phyloP scores from a whole-genome alignment of 2,113 vertebrate species.

The Petroica traversi region DNA sequence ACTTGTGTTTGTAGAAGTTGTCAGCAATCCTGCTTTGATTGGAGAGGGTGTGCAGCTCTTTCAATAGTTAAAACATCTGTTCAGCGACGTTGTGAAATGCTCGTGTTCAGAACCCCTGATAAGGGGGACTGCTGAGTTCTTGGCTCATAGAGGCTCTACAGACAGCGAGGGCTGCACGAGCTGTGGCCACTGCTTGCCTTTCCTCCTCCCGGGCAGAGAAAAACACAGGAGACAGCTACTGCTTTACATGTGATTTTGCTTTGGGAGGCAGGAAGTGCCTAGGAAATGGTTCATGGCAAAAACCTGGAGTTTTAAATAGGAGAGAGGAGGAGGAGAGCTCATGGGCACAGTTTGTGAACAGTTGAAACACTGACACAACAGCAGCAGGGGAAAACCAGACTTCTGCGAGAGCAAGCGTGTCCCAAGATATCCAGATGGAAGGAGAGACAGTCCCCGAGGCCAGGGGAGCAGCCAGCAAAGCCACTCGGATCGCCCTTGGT shows the following conservation, averaged over 20 bases:
- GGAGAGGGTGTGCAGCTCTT: constrained; percentile 58
- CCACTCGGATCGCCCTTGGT: constrained; percentile 65
- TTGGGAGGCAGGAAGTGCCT: constrained; percentile 44
- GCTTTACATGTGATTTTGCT: constrained; percentile 44
- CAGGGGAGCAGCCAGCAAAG: constrained; percentile 50
- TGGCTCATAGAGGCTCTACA: constrained; percentile 42
- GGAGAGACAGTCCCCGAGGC: constrained; percentile 55
- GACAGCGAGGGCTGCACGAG: constrained; percentile 47
- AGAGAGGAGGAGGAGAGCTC: constrained; percentile 16
- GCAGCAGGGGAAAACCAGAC: constrained; percentile 29
- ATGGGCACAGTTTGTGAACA: constrained; percentile 57
- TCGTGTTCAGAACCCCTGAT: constrained; percentile 64
- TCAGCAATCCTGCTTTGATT: constrained; percentile 60
- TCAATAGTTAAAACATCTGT: constrained; percentile 75
- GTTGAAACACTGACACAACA: constrained; percentile 30
- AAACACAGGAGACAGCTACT: constrained; percentile 46
- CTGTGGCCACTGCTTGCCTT: constrained; percentile 63
- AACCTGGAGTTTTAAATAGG: constrained; percentile 58
- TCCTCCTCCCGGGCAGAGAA: constrained; percentile 55
- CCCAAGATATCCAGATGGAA: constrained; percentile 69
- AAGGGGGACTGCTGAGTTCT: constrained; percentile 62
- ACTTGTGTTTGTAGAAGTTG: constrained; percentile 21
- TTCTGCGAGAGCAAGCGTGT: neutral
- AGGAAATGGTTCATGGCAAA: constrained; percentile 49
- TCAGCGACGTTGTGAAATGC: constrained; percentile 70